Percentiles rank a stretch among this genome's conserved stretches.
Conservation (phyloP, 2,113 vertebrate species). For the Lophotis ruficrista region DNA sequence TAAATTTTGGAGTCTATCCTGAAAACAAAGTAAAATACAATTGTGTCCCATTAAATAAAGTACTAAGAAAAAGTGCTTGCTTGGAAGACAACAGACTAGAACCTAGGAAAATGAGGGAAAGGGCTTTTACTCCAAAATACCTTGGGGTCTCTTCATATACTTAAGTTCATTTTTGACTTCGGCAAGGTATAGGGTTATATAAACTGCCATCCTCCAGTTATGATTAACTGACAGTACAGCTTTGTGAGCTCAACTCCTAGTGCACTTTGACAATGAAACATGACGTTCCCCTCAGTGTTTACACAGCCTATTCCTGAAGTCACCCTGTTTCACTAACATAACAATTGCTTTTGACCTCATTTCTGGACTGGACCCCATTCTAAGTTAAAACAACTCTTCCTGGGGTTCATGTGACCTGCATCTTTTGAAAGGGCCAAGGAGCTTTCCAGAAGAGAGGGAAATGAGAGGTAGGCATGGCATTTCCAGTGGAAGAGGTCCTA, state of each 20-base stretch:
- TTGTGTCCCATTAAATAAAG: not conserved
- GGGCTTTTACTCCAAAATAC: not conserved
- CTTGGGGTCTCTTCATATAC: not conserved
- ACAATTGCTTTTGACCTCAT: constrained; percentile 19
- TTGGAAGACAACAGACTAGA: not conserved
- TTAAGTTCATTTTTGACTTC: constrained; percentile 1
- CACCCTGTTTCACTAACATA: constrained; percentile 13
- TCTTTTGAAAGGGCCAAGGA: constrained; percentile 11
- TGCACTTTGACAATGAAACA: not conserved
- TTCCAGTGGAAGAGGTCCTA: constrained; percentile 50
- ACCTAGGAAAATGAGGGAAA: not conserved
- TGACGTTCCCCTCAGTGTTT: constrained; percentile 5
- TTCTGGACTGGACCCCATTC: constrained; percentile 9
- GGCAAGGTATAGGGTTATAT: not conserved
- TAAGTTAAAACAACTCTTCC: constrained; percentile 28
- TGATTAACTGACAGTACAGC: not conserved
- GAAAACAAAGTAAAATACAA: not conserved
- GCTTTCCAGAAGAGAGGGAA: constrained; percentile 40
- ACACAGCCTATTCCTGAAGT: constrained; percentile 45
- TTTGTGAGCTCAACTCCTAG: not conserved
- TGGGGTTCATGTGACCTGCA: not conserved
- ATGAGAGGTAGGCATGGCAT: constrained; percentile 19
- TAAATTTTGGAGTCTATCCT: not conserved
- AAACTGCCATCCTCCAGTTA: not conserved
- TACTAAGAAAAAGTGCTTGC: not conserved